Conservation (phyloP, 2,888 invertebrate species). For the Anarsia innoxiella region DNA sequence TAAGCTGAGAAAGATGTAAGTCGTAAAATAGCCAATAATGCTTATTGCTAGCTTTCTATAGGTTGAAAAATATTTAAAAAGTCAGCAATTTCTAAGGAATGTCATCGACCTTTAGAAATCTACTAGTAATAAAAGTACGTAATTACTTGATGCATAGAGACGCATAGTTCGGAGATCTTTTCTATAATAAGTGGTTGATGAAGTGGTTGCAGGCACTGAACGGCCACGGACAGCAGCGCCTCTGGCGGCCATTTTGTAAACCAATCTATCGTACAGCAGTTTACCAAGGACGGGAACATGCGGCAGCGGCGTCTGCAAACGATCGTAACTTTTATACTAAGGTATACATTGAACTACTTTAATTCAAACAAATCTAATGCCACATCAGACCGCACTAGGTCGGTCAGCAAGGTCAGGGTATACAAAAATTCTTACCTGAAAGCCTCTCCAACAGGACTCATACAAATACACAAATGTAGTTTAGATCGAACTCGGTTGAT, state of each 20-base stretch:
- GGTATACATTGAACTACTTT: too few relatives aligned
- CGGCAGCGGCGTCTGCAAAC: slow-evolving; percentile 83
- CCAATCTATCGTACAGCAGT: slow-evolving; percentile 97
- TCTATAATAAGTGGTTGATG: slow-evolving; percentile 50
- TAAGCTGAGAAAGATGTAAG: too few relatives aligned
- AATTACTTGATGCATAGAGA: slow-evolving; percentile 60
- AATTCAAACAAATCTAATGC: not conserved
- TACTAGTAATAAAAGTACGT: too few relatives aligned
- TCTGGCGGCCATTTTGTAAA: slow-evolving; percentile 94
- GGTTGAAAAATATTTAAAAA: too few relatives aligned
- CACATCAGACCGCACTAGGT: too few relatives aligned
- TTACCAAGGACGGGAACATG: slow-evolving; percentile 95
- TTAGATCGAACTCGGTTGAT: slow-evolving; percentile 88
- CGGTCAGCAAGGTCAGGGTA: too few relatives aligned
- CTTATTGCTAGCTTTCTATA: too few relatives aligned
- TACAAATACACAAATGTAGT: slow-evolving; percentile 90
- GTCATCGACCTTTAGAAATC: too few relatives aligned
- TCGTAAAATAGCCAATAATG: too few relatives aligned
- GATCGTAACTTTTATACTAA: not conserved
- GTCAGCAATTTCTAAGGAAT: too few relatives aligned
- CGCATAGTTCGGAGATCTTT: slow-evolving; percentile 53
- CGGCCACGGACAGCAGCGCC: slow-evolving; percentile 88
- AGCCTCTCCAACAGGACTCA: slow-evolving; percentile 93
- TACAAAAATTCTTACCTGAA: slow-evolving; percentile 74
- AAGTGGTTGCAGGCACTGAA: slow-evolving; percentile 79